Conservation (phyloP, 2,113 vertebrate species). For the Rhinolophus ferrumequinum region DNA sequence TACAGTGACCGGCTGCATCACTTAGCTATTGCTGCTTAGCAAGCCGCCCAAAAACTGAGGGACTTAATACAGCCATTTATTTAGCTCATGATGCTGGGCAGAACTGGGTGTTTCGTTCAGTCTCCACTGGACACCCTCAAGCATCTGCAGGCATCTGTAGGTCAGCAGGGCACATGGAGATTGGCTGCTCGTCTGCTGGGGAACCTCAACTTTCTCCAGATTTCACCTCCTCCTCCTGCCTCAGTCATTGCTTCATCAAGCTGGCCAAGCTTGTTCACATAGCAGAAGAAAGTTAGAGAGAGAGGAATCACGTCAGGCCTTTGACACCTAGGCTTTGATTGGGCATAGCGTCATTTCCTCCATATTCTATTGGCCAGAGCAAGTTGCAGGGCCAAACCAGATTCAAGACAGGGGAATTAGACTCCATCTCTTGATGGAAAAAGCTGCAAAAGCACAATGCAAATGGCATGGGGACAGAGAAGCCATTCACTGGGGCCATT, state of each 20-base stretch:
- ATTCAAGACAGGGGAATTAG: background rate
- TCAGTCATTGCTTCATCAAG: background rate
- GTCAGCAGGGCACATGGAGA: background rate
- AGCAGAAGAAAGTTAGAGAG: background rate
- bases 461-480: background rate
- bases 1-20: too few relatives aligned
- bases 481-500: background rate
- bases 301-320: background rate
- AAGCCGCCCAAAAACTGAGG: background rate
- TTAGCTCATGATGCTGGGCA: background rate
- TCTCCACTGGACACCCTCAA: too few relatives aligned
- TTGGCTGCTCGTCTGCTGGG: background rate
- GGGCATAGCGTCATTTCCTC: too few relatives aligned
- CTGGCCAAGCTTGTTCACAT: background rate
- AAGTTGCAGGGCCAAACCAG: background rate
- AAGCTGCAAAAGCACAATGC: background rate
- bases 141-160: background rate
- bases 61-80: background rate
- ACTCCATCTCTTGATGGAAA: background rate
- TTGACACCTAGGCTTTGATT: background rate
- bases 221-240: background rate
- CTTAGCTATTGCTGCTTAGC: background rate
- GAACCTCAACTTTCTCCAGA: background rate
- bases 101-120: background rate
- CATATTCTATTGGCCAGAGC: background rate